These are phyloP conservation scores for Lysiphlebus fabarum DNA, from an alignment of 1,140 invertebrate species.

Conservation along the genomic window DNA sequence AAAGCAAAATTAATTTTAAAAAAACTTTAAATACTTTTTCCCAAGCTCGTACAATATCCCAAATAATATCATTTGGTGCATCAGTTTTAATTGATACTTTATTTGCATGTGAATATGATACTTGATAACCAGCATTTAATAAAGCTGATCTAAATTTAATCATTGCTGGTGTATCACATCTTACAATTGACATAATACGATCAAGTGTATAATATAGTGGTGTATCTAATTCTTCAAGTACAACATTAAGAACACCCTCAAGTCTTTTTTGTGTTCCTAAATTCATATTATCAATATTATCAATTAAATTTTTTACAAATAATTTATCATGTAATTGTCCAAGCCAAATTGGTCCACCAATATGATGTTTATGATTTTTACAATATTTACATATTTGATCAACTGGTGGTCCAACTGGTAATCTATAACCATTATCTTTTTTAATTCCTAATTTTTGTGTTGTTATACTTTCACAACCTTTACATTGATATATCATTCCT, in stretches of 20 bases:
- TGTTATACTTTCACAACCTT: conserved; percentile 76
- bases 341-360: conserved; percentile 94
- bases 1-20: conserved; percentile 1
- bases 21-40: conserved; percentile 65
- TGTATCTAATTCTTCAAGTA: conserved; percentile 79
- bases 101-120: conserved; percentile 88
- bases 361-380: conserved; percentile 63
- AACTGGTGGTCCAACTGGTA: conserved; percentile 68
- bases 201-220: conserved; percentile 85
- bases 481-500: conserved; percentile 84
- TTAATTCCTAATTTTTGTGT: conserved; percentile 74
- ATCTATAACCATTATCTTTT: conserved; percentile 59
- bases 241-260: conserved; percentile 66
- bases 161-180: conserved; percentile 43
- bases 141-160: conserved; percentile 78
- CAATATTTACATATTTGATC: conserved; percentile 73
- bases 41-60: conserved; percentile 91
- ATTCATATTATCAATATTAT: conserved; percentile 44
- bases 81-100: conserved; percentile 90
- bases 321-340: conserved; percentile 75
- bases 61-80: conserved; percentile 81
- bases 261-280: conserved; percentile 75
- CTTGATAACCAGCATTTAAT: conserved; percentile 87
- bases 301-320: conserved; percentile 66
- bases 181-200: conserved; percentile 53